Evolutionary conservation across 37 sponge, comb jelly and placozoan genomes (phyloP).

Genomic region (Oopsacas minuta): DNA sequence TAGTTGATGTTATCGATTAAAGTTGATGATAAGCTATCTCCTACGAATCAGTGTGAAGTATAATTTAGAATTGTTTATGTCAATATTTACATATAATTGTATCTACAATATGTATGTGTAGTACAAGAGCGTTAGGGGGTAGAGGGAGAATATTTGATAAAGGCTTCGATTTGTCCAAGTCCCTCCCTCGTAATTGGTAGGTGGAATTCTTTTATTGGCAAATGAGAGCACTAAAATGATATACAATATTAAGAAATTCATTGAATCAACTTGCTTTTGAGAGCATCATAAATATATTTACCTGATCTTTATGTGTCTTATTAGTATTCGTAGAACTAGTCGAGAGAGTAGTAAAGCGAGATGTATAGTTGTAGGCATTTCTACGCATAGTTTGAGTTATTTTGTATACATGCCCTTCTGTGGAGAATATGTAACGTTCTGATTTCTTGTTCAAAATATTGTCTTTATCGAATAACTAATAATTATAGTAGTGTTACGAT

Average conservation of each 20-base stretch:
- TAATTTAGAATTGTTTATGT: too few relatives aligned
- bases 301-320: too few relatives aligned
- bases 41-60: too few relatives aligned
- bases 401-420: constrained; percentile 80
- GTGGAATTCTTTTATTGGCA: constrained; percentile 7
- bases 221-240: not conserved
- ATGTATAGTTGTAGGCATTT: not conserved
- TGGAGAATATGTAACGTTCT: constrained; percentile 69
- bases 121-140: not conserved
- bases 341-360: not conserved
- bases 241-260: not conserved
- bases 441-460: constrained; percentile 59
- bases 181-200: constrained; percentile 13
- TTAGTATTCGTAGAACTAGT: too few relatives aligned
- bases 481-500: not conserved
- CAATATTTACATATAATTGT: too few relatives aligned
- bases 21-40: too few relatives aligned
- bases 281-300: too few relatives aligned
- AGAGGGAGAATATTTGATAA: not conserved
- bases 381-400: constrained; percentile 16
- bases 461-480: constrained; percentile 77
- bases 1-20: too few relatives aligned
- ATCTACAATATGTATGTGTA: too few relatives aligned
- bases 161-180: constrained; percentile 22
- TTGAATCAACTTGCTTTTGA: too few relatives aligned